Base-by-base conservation (phyloP, 2,888 invertebrate genomes). In the Apotomis capreana region DNA sequence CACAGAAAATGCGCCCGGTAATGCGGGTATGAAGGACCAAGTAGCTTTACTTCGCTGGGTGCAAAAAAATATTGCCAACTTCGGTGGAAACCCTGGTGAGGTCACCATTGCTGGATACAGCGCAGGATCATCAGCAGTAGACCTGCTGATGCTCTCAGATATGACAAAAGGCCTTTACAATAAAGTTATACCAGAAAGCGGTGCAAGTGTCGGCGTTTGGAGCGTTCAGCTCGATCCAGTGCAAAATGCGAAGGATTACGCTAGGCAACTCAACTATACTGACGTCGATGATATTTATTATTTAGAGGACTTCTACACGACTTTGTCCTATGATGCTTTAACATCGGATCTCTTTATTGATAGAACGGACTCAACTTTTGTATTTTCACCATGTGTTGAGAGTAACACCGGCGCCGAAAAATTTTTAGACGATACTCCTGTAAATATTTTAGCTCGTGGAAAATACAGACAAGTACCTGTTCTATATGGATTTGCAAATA, bases 391-490 rank as follows among this genome's bases (percentile, higher is more conserved):
- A 9, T 71, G 71, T 51, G n/a, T 71, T n/a, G 71, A 71, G 13
- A 55, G 57, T 36, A 26, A 71, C 13, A 57, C 26, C 49, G 67
- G 67, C 3, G 67, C 13, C 0, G 81, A 78, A 65, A 77, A 74
- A 26, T 86, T 88, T 69, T 76, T 88, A 3, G 76, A 78, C 3
- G 78, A 84, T 52, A 76, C 80, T 8, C 87, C 87, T n/a, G 65
- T 82, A 0, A 81, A 73, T 68, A 85, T 87, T 70, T 67, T 88
- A 26, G 80, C 78, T 62, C 75, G 74, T n/a, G 78, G 78, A 13
- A 69, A 75, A 58, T 78, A 75, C 60, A 76, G 75, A 44, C 85
- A 84, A 74, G 65, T 85, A 3, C 88, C 88, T 0, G 74, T 85
- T 60, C 74, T 88, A 12, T 81, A 81, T 68, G 87, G 87, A 10